Evolutionary conservation across 2,888 invertebrate species (phyloP), one percentile per base, ranked within the genome.

Genomic region (Sinohyriopsis cumingii): DNA sequence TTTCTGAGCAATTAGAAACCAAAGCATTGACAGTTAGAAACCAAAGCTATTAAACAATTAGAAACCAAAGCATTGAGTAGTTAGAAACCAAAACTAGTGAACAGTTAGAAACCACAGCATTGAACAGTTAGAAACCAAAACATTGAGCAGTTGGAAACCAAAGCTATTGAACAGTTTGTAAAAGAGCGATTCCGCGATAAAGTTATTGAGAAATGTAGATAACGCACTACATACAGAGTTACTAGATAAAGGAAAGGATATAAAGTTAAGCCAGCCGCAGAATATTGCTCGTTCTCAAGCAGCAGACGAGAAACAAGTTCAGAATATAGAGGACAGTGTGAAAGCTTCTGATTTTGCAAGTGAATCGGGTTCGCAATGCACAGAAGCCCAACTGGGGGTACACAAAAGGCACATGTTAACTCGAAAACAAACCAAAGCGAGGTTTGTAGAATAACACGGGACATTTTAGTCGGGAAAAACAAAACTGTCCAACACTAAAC

Each of bases 201-300:
- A 54, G 63, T 66, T 0, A 72, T 72, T n/a, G 63, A 72, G 55
- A 68, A 72, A 45, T 57, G 72, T n/a, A 62, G 59, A 22, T 63
- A 55, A 19, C 54, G 59, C 19, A 62, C 22, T 68, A 1, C 6
- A 65, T 9, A 55, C 59, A 19, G 45, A 61, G 54, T 24, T 72
- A 20, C 45, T 68, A 22, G 72, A 72, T 24, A 56, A 68, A 54
- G 71, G 67, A 25, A 59, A 63, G 25, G 56, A 45, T 28, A 45
- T 72, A 7, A 65, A 61, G 9, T 59, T 72, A 25, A 63, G 65
- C 19, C 24, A 59, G 20, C 24, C 65, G 19, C 3, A 59, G 19
- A 63, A 53, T 20, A 68, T 63, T 45, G 62, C 66, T 18, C 20
- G 33, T 24, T 25, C 68, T 19, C 15, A 59, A 12, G 56, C 60